These are phyloP conservation scores for Stenchaetothrips biformis DNA, from an alignment of 2,888 invertebrate species.

Conservation along the genomic window DNA sequence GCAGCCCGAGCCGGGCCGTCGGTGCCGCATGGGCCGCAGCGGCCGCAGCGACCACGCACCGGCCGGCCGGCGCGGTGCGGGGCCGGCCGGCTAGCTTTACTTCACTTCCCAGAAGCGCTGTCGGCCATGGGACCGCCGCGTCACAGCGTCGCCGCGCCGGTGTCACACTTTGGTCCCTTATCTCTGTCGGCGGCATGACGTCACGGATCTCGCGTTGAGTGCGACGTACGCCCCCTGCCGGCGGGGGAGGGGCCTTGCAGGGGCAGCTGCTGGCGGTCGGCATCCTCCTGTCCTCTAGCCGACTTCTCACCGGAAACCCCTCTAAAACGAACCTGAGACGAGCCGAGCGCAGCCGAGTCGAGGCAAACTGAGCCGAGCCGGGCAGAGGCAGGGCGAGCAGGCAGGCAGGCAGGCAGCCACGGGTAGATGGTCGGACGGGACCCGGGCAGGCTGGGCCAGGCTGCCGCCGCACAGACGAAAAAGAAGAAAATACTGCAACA, in stretches of 20 bases:
- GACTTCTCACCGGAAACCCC: constrained; percentile 22
- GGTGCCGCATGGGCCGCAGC: not conserved
- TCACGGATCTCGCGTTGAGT: not conserved
- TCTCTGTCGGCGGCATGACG: not conserved
- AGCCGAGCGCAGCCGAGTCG: not conserved
- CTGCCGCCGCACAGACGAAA: constrained; percentile 15
- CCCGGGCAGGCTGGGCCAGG: not conserved
- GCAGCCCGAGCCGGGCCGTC: not conserved
- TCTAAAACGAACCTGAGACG: constrained; percentile 17
- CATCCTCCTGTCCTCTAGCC: constrained; percentile 19
- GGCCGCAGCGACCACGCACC: not conserved
- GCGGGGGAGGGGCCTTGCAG: not conserved
- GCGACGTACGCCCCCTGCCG: not conserved
- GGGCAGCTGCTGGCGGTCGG: constrained; percentile 10
- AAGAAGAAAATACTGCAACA: constrained; percentile 22
- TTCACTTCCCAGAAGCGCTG: not conserved
- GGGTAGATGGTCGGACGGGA: not conserved
- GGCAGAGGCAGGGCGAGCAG: not conserved
- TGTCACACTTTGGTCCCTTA: not conserved
- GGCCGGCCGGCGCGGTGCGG: not conserved
- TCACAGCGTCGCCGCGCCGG: not conserved
- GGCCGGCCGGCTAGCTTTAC: not conserved
- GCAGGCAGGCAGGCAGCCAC: not conserved
- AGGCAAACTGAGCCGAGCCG: not conserved
- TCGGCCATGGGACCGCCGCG: not conserved